Evolutionary conservation across 64 coral and sea anemone genomes (phyloP), one percentile per base, ranked within the genome.

Genomic region (Porites australiensis): DNA sequence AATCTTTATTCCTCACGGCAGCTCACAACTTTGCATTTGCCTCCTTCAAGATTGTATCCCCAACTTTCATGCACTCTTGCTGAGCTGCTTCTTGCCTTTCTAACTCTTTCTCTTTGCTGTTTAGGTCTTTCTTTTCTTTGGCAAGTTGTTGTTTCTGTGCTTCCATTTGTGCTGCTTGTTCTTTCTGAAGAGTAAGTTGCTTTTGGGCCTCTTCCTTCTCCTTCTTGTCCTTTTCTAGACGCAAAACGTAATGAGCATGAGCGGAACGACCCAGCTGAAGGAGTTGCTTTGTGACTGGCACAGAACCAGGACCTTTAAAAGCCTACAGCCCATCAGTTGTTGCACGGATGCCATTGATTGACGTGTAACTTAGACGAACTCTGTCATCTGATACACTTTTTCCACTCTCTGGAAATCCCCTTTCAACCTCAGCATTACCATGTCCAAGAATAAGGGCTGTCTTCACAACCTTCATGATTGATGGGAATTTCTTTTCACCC

Each of bases 241-340:
- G 61, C 63, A 86, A 71, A 79, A 44, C 59, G 69, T 87, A 93
- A 93, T 93, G 74, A 21, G 82, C 71, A 93, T 86, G 82, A 66
- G 82, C 90, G 67, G 74, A 86, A 77, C 73, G 72, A 77, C 72
- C 58, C 74, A 92, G 90, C 72, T 86, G 82, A 57, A 86, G 83
- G 59, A 93, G 72, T 83, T 87, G 58, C 11, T 87, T 93, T 48
- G 82, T 93, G 73, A 93, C 70, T 55, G 91, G 62, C 43, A 87
- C 74, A 79, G 91, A 83, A 93, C 82, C 64, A 15, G 72, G 91
- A 79, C 76, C 22, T 78, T 92, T 92, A 92, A 92, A 92, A 65
- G 72, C 82, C 90, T 92, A 86, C 82, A 92, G 82, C 37, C 81
- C 90, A 92, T 92, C 81, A 86, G 69, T 61, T 76, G 90, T 92